Evolutionary conservation across 2,888 invertebrate genomes (phyloP).

Genomic region (Macrophya annulata): DNA sequence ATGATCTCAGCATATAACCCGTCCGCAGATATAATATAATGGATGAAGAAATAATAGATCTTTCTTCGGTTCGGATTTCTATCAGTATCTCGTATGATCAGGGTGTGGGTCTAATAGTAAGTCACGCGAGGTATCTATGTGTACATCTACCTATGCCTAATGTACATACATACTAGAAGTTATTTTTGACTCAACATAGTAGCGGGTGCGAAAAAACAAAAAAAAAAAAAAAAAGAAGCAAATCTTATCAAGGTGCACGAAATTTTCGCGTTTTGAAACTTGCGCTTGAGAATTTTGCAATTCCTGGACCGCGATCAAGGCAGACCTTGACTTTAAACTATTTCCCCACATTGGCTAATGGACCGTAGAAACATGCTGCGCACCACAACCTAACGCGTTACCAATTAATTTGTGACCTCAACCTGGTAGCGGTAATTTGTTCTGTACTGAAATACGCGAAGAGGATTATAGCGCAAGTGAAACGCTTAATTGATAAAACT

Average conservation of each 20-base stretch:
- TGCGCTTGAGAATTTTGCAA: neutral
- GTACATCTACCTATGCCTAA: neutral
- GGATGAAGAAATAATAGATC: slow-evolving; percentile 7
- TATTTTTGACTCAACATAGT: neutral
- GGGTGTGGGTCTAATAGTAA: neutral
- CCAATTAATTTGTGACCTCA: slow-evolving; percentile 42
- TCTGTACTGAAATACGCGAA: neutral
- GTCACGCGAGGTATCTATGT: slow-evolving; percentile 9
- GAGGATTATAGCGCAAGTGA: neutral
- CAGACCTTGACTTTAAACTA: slow-evolving; percentile 8
- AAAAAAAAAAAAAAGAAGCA: neutral
- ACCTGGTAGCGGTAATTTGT: slow-evolving; percentile 23
- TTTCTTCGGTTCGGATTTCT: neutral
- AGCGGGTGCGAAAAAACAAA: neutral
- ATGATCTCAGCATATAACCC: slow-evolving; percentile 26
- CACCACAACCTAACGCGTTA: slow-evolving; percentile 29
- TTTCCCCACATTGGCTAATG: slow-evolving; percentile 36
- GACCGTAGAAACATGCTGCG: slow-evolving; percentile 7
- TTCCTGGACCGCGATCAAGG: neutral
- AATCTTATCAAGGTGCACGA: neutral
- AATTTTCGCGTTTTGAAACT: neutral
- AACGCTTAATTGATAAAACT: neutral
- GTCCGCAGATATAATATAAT: slow-evolving; percentile 23
- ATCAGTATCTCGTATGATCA: neutral
- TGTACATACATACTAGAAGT: neutral